Conservation (phyloP, 2,113 vertebrate genomes). For the Noctilio leporinus region DNA sequence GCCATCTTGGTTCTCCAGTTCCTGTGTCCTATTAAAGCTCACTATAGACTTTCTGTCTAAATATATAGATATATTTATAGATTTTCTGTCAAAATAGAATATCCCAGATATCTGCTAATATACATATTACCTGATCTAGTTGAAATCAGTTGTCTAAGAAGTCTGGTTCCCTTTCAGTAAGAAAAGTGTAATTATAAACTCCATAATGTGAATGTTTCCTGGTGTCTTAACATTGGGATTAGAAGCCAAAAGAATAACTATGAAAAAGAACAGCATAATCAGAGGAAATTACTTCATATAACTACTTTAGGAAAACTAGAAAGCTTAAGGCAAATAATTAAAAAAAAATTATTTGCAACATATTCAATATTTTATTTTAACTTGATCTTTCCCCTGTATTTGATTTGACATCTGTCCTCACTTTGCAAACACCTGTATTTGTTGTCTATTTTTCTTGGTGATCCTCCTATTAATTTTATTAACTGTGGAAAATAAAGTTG, state of each 20-base stretch:
- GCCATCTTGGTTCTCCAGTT: too few species aligned
- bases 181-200: neutral
- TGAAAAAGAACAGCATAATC: neutral
- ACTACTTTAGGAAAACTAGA: neutral
- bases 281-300: neutral
- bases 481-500: constrained; percentile 14
- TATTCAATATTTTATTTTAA: neutral
- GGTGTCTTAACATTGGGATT: neutral
- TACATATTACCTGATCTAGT: neutral
- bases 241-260: neutral
- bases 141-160: neutral
- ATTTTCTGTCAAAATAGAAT: neutral
- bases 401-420: neutral
- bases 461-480: constrained; percentile 1
- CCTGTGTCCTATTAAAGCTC: too few species aligned
- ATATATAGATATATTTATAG: too few species aligned
- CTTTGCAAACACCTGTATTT: neutral
- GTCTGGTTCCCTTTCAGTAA: neutral
- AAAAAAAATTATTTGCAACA: neutral
- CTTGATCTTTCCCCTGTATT: neutral
- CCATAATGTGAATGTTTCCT: neutral
- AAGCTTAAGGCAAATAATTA: neutral
- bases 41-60: too few species aligned
- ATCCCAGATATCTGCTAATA: neutral
- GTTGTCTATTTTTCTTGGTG: neutral